A percentile compares a stretch with the other conserved stretches of the same genome.
Evolutionary conservation across 2,888 invertebrate genomes (phyloP).

Genomic region (Drosophila meridionalis): DNA sequence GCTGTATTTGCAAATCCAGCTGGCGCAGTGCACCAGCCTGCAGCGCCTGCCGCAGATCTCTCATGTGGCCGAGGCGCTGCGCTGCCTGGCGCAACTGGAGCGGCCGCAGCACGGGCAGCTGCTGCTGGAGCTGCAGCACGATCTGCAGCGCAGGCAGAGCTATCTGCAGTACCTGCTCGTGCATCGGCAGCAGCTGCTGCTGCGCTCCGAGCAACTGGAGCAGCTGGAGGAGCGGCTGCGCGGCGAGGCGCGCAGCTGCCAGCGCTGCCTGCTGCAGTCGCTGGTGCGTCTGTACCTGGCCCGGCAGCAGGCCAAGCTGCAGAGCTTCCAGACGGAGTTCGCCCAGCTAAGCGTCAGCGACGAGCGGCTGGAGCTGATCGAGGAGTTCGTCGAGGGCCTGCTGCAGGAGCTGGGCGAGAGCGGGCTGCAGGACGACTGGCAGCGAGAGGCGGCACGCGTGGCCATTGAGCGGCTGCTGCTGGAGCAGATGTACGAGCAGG

Average conservation of each 20-base stretch:
- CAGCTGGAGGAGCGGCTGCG: conserved; percentile 87
- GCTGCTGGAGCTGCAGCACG: conserved; percentile 90
- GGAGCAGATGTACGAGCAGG: conserved; percentile 95
- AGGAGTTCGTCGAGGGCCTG: conserved; percentile 91
- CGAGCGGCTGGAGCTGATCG: conserved; percentile 95
- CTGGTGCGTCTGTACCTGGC: conserved; percentile 93
- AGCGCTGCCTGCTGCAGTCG: conserved; percentile 90
- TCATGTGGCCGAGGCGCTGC: conserved; percentile 92
- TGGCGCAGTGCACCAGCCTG: conserved; percentile 93
- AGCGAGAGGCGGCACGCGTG: conserved; percentile 91
- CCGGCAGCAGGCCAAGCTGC: conserved; percentile 90
- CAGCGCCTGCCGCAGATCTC: conserved; percentile 91
- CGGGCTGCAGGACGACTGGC: conserved; percentile 85
- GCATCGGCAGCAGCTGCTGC: conserved; percentile 92
- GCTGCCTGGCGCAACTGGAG: conserved; percentile 91
- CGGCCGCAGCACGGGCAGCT: conserved; percentile 90
- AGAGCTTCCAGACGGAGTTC: conserved; percentile 92
- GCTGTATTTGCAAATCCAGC: conserved; percentile 89
- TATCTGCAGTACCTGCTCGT: conserved; percentile 93
- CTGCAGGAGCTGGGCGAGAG: conserved; percentile 89
- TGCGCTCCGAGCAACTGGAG: conserved; percentile 90
- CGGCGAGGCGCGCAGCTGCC: conserved; percentile 90
- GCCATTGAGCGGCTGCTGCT: conserved; percentile 96
- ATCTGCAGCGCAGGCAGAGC: conserved; percentile 91
- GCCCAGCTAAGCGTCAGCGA: conserved; percentile 92